Evolutionary conservation across 2,888 invertebrate genomes (phyloP).

Genomic region (Oxyteleia sp.): DNA sequence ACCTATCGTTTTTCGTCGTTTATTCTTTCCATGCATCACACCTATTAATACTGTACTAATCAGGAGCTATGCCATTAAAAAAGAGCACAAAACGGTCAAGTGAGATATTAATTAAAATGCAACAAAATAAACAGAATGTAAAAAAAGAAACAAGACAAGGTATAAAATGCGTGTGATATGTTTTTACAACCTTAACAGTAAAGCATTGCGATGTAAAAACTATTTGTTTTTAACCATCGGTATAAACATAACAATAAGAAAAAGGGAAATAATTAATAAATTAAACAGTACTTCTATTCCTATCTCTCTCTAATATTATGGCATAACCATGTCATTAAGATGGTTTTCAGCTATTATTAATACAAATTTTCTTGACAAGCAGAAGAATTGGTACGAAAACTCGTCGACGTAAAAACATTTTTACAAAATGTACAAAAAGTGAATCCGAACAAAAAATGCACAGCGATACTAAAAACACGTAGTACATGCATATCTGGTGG

Average conservation of each 20-base stretch:
- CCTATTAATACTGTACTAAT: constrained; percentile 54
- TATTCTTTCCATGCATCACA: constrained; percentile 36
- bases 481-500: constrained; percentile 44
- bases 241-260: constrained; percentile 30
- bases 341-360: constrained; percentile 16
- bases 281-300: too few relatives aligned
- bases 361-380: constrained; percentile 21
- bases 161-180: constrained; percentile 68
- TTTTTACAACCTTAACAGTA: constrained; percentile 60
- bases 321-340: constrained; percentile 26
- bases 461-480: constrained; percentile 39
- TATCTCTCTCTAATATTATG: constrained; percentile 23
- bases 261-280: constrained; percentile 9
- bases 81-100: constrained; percentile 15
- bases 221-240: neutral
- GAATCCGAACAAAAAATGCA: constrained; percentile 48
- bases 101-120: neutral
- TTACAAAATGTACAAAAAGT: constrained; percentile 59
- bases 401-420: constrained; percentile 32
- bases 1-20: constrained; percentile 10
- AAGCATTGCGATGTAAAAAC: constrained; percentile 35
- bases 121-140: constrained; percentile 28
- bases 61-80: constrained; percentile 40
- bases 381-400: constrained; percentile 16
- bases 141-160: constrained; percentile 17